Base-by-base conservation (phyloP, 2,797 vertebrate species). In the Choloepus didactylus region DNA sequence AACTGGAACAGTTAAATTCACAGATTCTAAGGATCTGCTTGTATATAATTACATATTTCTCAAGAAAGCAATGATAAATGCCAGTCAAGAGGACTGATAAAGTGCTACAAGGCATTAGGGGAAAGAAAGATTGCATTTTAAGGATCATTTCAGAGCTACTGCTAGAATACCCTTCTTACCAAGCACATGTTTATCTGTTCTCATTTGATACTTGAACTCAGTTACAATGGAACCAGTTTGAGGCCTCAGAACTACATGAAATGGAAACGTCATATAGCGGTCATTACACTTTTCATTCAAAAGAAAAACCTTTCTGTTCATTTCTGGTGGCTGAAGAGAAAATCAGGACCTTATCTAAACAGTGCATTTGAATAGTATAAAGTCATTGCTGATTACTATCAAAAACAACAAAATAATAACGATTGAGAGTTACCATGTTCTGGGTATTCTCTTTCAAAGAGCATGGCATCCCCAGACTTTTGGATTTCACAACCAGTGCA, bases 1-100 rank as follows among this genome's bases (percentile, higher is more conserved):
- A 95, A 89, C 49, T 64, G 69, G 46, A 70, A 93, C 77, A 87
- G 76, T 82, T 89, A 79, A 87, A 60, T 81, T 96, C 81, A 89
- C 44, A 70, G 44, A 77, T 73, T 44, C 12, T 76, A 92, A 49
- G 46, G 31, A 87, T 91, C 62, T 87, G 38, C 69, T 89, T 87
- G 25, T 70, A 44, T 73, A 35, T 67, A 89, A 95, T 86, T 95
- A 93, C 3, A 35, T 51, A 14, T 41, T n/a, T 73, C 44, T 96
- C 67, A 44, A 49, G 72, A 75, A 95, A 91, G n/a, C 27, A 85
- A 89, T 80, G 87, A 85, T 87, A 89, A 92, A 79, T 75, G 72
- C 56, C 81, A 85, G 49, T 75, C 44, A 82, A 8, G 29, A 84
- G 51, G n/a, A 92, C 67, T 89, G 87, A 51, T 31, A 31, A 64